Evolutionary conservation across 2,797 vertebrate genomes (phyloP), one percentile per base, ranked within the genome.

Genomic region (Thripadectes ignobilis): DNA sequence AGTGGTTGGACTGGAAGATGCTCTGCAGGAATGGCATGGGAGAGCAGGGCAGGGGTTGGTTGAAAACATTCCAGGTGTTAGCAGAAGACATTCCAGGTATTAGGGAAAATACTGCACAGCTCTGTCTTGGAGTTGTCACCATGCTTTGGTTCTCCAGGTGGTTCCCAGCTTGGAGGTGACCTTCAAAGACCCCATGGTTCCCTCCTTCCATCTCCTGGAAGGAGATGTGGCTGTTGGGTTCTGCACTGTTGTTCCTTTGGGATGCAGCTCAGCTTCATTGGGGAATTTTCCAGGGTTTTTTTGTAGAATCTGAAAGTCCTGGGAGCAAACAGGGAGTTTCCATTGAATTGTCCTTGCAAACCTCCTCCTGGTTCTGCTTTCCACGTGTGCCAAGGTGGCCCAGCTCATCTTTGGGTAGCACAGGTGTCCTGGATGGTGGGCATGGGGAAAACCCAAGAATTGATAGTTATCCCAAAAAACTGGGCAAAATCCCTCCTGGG

Each of bases 371-470:
- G 3, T 63, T 75, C 41, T 57, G 45, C 34, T 68, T 81, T 65
- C 27, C 0, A 0, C 2, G 9, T n/a, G n/a, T 57, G 48, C 34
- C 0, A 0, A 11, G 48, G 65, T 29, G 36, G 19, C 17, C 62
- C 14, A 16, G 23, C 61, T 71, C 65, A 10, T 10, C 34, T 67
- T 65, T 0, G 0, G 14, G 5, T 36, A 39, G 27, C 20, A 2
- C 36, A 21, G 34, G 6, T 38, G 7, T 48, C 61, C 39, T 59
- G 2, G 3, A 0, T 57, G 14, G 43, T 58, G 59, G 48, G 22
- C 29, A 34, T 27, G 30, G 49, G 12, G 9, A 41, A 45, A 71
- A 32, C 19, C 7, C 41, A 36, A 41, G 9, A 76, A 51, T 13
- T 43, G 6, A 20, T 14, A 62, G 6, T 43, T 76, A 45, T 61